Evolutionary conservation across 2,797 vertebrate genomes (phyloP).

Genomic region (Eidolon dupreanum): DNA sequence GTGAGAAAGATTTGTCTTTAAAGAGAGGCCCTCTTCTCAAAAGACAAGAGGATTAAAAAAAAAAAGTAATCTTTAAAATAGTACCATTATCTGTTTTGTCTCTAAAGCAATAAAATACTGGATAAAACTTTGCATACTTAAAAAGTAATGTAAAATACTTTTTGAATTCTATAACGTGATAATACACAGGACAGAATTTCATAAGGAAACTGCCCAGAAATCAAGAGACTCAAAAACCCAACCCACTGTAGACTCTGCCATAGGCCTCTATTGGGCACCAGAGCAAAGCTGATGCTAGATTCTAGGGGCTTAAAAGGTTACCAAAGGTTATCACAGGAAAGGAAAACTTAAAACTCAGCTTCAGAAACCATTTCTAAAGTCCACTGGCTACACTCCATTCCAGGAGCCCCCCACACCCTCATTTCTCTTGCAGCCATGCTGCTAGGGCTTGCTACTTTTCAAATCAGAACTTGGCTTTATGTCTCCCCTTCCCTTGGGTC

Average conservation of each 20-base stretch:
- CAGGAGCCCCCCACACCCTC: background rate
- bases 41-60: background rate
- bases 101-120: background rate
- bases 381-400: background rate
- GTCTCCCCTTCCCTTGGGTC: background rate
- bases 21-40: background rate
- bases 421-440: background rate
- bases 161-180: background rate
- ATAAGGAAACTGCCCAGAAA: background rate
- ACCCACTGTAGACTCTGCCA: background rate
- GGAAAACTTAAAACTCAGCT: background rate
- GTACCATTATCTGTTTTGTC: background rate
- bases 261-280: background rate
- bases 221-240: background rate
- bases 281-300: background rate
- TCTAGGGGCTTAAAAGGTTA: background rate
- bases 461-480: background rate
- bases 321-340: background rate
- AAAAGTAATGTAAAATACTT: background rate
- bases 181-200: background rate
- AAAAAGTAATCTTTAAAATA: background rate
- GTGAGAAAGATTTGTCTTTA: background rate
- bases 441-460: background rate
- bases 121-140: background rate
- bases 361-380: background rate